Evolutionary conservation across 2,797 vertebrate genomes (phyloP), one percentile per base, ranked within the genome.

Genomic region (Fratercula arctica): DNA sequence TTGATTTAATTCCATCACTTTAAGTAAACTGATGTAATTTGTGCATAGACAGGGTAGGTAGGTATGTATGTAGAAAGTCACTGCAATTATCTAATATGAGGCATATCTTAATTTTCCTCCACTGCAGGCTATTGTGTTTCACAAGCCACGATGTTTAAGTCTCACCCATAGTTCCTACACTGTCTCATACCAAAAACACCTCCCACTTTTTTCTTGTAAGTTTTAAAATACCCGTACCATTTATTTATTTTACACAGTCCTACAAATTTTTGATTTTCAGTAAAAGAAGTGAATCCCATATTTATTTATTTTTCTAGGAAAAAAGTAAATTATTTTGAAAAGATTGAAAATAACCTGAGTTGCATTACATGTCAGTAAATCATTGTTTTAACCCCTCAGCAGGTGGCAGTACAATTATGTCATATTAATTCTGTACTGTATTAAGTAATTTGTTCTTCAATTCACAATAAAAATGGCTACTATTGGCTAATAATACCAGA

Each of bases 361-460:
- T 46, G 39, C 61, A 72, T 87, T 76, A 88, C 45, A 3, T 19
- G 59, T 85, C 39, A 81, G 51, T 46, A 82, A 88, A 91, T 84
- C 21, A 29, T 37, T 41, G 20, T 67, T 93, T 80, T 88, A 72
- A 85, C 61, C 81, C 46, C 90, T 96, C 96, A 94, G 77, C 56
- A 97, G 90, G 64, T 96, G 95, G 94, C 93, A 97, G 88, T 74
- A 96, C 64, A 67, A 83, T 77, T 93, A 87, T 84, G 31, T 31
- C 14, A 39, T 61, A 80, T 70, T 76, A 46, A 81, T 93, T 93
- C 46, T 69, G 26, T 68, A 51, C 24, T 56, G 25, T 57, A 81
- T 75, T 69, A 83, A 61, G 13, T 73, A 46, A 74, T 51, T 70
- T 72, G 45, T 46, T 89, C 53, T 89, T 92, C 70, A 46, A 85